Percentiles rank a stretch among this genome's conserved stretches.
Evolutionary conservation across 2,113 vertebrate genomes (phyloP).

Genomic region (Callipepla californica): DNA sequence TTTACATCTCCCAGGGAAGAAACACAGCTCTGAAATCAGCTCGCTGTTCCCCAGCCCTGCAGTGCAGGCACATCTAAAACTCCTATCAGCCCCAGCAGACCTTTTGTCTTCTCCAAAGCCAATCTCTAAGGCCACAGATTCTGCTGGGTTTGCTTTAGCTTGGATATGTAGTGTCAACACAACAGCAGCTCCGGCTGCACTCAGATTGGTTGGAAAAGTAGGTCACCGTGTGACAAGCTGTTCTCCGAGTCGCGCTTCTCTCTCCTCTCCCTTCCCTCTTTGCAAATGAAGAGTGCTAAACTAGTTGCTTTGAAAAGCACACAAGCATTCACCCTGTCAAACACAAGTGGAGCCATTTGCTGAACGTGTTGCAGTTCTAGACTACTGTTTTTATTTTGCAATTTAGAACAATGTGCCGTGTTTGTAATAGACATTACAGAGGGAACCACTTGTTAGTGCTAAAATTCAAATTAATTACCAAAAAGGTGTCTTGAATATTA

Average conservation of each 20-base stretch:
- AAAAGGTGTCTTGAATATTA: neutral
- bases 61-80: neutral
- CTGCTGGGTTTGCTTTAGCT: constrained; percentile 62
- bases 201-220: constrained; percentile 72
- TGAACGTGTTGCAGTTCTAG: neutral
- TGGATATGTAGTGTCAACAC: constrained; percentile 63
- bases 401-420: neutral
- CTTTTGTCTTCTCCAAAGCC: constrained; percentile 38
- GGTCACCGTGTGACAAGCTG: constrained; percentile 75
- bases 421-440: neutral
- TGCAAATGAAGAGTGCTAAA: constrained; percentile 55
- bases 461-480: constrained; percentile 39
- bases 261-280: constrained; percentile 48
- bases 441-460: neutral
- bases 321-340: neutral
- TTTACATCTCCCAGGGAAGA: neutral
- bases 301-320: constrained; percentile 34
- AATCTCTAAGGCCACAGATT: constrained; percentile 34
- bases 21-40: neutral
- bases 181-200: constrained; percentile 52
- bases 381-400: neutral
- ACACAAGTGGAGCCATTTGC: neutral
- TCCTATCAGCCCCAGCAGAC: neutral
- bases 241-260: constrained; percentile 53
- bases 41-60: neutral